Percentiles rank a stretch among this genome's conserved stretches.
These are phyloP conservation scores for Seladonia tumulorum DNA, from an alignment of 2,888 invertebrate species.

Conservation along the genomic window DNA sequence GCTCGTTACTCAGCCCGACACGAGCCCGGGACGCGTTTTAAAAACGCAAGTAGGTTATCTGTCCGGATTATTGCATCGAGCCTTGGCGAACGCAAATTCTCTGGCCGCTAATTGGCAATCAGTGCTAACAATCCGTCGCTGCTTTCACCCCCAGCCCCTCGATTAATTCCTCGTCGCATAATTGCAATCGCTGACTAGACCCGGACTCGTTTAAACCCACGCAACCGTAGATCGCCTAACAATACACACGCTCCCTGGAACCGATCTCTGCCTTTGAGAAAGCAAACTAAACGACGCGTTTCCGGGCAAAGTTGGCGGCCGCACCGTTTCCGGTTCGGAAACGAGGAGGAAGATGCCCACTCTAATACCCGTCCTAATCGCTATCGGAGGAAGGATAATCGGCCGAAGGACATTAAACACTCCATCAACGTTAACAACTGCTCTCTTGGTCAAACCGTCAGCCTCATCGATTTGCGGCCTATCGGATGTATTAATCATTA, in stretches of 20 bases:
- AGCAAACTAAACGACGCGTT: constrained; percentile 47
- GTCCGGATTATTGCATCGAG: constrained; percentile 26
- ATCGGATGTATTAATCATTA: constrained; percentile 15
- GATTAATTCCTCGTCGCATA: constrained; percentile 69
- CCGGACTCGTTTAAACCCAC: constrained; percentile 58
- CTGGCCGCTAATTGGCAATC: constrained; percentile 56
- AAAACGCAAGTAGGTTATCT: constrained; percentile 14
- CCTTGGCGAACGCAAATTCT: constrained; percentile 38
- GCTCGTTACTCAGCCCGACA: background rate
- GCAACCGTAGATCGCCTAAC: constrained; percentile 59
- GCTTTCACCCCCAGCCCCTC: constrained; percentile 51
- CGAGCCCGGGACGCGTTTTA: background rate
- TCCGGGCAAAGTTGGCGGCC: constrained; percentile 45
- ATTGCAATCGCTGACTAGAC: constrained; percentile 68
- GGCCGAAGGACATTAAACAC: constrained; percentile 45
- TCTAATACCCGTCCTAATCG: constrained; percentile 49
- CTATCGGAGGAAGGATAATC: constrained; percentile 46
- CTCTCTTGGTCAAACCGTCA: constrained; percentile 16
- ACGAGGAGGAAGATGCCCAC: constrained; percentile 14
- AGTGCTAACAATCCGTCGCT: constrained; percentile 71
- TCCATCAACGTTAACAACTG: constrained; percentile 35
- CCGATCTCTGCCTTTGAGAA: constrained; percentile 40
- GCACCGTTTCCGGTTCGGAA: constrained; percentile 44
- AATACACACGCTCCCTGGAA: constrained; percentile 40
- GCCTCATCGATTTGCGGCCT: background rate